These are phyloP conservation scores for Notechis scutatus DNA, from an alignment of 2,113 vertebrate genomes.

Conservation along the genomic window DNA sequence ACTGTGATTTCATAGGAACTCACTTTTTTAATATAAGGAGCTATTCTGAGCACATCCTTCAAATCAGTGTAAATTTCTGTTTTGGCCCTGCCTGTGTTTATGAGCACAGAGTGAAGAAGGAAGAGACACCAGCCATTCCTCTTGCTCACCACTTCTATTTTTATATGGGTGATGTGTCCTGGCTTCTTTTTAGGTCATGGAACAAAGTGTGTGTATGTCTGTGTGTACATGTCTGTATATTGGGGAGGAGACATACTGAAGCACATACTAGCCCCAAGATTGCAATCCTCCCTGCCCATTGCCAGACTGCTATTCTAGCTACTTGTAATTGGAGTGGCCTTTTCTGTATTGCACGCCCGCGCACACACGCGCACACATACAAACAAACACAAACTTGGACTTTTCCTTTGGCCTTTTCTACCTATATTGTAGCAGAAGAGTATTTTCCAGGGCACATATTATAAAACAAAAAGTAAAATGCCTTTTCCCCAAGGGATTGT, in stretches of 20 bases:
- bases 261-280: background rate
- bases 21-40: background rate
- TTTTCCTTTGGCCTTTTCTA: background rate
- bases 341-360: background rate
- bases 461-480: background rate
- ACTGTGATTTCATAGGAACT: background rate
- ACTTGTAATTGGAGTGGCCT: rapidly evolving
- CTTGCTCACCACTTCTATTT: background rate
- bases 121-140: background rate
- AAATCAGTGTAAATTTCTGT: background rate
- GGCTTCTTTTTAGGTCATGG: background rate
- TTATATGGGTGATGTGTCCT: background rate
- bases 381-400: background rate
- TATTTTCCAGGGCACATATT: background rate
- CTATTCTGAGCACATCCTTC: background rate
- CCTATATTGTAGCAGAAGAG: background rate
- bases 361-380: background rate
- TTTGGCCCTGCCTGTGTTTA: background rate
- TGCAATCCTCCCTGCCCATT: background rate
- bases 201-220: background rate
- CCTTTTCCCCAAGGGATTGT: background rate
- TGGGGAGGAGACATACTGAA: background rate
- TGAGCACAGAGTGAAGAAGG: background rate
- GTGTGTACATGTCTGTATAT: background rate
- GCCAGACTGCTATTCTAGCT: background rate